Evolutionary conservation across 2,888 invertebrate genomes (phyloP), one percentile per base, ranked within the genome.

Genomic region (Drosophila acutilabella): DNA sequence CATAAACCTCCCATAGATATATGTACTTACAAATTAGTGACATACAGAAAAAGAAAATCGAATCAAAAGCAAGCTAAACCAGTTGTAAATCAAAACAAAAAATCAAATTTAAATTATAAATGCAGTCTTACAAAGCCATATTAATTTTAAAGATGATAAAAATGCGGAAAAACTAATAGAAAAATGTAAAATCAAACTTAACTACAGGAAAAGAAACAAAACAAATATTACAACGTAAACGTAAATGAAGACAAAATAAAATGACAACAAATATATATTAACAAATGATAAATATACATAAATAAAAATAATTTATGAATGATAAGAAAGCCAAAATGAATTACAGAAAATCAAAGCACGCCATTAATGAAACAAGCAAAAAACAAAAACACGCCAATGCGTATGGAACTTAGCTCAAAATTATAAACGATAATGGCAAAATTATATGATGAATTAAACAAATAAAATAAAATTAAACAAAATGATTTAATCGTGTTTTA

Each of bases 111-210:
- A 52, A 67, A 50, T 30, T 47, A 16, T 53, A 52, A 67, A 68
- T 36, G 26, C 50, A 45, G 47, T 26, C 18, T 58, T 45, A 56
- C 53, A 62, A 72, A 41, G 50, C 56, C 59, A 66, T 30, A 51
- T 54, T 59, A 61, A 59, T 33, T 58, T 52, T 44, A 61, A 60
- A 50, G 64, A 56, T 30, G 4, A 60, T 11, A 36, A 4, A 36
- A 36, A 36, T 36, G 13, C 3, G 36, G 36, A 11, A 13, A 61
- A 78, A 70, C 52, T 68, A 80, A 78, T 72, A 78, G 76, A 54
- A 72, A 74, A 80, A 74, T 83, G 81, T 86, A 88, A 89, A 88
- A 88, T 89, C 85, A 80, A 89, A 89, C 76, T 73, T 73, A 88
- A 87, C 74, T 89, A 87, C 86, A 89, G 85, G 85, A 82, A 87